phyloP scores from a whole-genome alignment of 2,797 vertebrate species.

The Smutsia gigantea region DNA sequence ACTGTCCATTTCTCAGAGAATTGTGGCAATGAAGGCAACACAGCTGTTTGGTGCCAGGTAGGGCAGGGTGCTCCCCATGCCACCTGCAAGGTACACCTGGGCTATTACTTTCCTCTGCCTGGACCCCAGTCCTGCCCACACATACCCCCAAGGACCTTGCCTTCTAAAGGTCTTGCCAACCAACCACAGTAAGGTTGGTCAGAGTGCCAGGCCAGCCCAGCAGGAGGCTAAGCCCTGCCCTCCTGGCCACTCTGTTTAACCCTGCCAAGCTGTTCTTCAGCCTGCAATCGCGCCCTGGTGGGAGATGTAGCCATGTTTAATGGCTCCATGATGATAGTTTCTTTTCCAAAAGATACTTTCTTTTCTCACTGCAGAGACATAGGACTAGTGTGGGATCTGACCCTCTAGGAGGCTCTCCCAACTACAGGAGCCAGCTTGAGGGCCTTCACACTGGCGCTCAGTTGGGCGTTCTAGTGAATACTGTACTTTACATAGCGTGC shows the following conservation, averaged over 20 bases:
- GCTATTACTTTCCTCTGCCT: background rate
- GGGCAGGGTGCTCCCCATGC: background rate
- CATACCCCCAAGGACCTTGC: background rate
- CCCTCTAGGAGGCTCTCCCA: background rate
- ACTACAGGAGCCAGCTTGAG: background rate
- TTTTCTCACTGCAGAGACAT: background rate
- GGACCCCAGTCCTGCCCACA: background rate
- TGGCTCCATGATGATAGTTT: background rate
- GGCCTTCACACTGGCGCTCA: background rate
- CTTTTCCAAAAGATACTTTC: no score
- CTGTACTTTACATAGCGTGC: background rate
- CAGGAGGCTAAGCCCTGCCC: background rate
- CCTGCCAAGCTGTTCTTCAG: background rate
- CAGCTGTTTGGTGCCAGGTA: background rate
- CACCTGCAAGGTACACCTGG: background rate
- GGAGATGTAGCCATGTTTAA: background rate
- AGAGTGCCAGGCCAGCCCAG: background rate
- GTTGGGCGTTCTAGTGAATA: background rate
- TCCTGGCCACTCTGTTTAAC: background rate
- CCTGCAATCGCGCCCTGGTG: background rate
- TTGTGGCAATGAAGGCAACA: background rate
- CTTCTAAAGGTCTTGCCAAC: background rate
- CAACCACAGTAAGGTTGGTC: background rate
- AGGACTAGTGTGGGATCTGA: background rate
- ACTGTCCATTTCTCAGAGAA: background rate